A percentile compares a stretch with the other conserved stretches of the same genome.
Conservation (phyloP, 2,797 vertebrate species). For the Lates japonicus region DNA sequence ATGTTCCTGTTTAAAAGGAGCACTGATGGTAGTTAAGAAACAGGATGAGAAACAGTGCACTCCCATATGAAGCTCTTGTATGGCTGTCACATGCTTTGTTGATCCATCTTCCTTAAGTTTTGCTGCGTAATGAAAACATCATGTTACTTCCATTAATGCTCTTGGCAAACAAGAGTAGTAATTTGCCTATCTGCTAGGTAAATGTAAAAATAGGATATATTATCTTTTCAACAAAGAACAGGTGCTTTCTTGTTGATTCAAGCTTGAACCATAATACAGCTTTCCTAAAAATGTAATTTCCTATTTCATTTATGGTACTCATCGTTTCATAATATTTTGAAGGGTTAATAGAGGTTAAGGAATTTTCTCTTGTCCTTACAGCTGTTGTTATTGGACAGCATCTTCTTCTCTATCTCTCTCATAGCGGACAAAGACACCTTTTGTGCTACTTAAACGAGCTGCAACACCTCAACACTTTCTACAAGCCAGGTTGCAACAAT, state of each 20-base stretch:
- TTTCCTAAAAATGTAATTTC: background rate
- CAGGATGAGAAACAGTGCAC: background rate
- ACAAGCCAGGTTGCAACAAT: slow-evolving; percentile 58
- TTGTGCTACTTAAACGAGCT: slow-evolving; percentile 40
- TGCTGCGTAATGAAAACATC: background rate
- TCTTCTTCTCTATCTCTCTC: slow-evolving; percentile 22
- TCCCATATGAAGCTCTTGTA: background rate
- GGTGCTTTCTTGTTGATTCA: background rate
- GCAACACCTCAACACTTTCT: slow-evolving; percentile 51
- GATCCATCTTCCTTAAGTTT: background rate
- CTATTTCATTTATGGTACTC: background rate
- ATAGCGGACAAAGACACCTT: slow-evolving; percentile 34
- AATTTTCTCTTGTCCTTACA: background rate
- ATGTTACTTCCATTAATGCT: background rate
- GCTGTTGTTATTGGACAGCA: slow-evolving; percentile 16
- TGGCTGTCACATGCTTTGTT: background rate
- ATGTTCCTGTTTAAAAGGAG: background rate
- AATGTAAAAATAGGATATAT: background rate
- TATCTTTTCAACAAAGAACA: background rate
- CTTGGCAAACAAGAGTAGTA: background rate
- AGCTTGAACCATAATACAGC: slow-evolving; percentile 1
- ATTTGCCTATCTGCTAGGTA: background rate
- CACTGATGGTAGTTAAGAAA: background rate
- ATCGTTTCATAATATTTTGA: background rate
- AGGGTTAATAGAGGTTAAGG: background rate